These are phyloP conservation scores for Rhopilema esculentum DNA, from an alignment of 30 jellyfish, hydroid and myxozoan genomes.

Conservation along the genomic window DNA sequence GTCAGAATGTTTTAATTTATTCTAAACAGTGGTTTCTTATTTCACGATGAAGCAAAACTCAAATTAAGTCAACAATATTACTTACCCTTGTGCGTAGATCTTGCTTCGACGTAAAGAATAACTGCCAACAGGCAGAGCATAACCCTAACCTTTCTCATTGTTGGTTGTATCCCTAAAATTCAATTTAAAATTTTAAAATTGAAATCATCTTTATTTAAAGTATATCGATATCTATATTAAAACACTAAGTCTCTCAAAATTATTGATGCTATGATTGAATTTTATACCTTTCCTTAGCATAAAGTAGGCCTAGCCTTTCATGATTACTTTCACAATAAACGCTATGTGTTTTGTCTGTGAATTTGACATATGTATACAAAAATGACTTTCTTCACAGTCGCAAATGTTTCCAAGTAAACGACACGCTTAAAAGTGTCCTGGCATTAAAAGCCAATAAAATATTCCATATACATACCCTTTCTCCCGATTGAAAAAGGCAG, in stretches of 20 bases:
- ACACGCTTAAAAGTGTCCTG: neutral
- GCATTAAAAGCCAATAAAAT: neutral
- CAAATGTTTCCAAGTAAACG: neutral
- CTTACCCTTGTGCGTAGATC: conserved; percentile 68
- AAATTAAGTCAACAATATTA: neutral
- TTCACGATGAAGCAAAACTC: too few species aligned
- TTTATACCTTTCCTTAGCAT: too few species aligned
- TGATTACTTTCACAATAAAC: neutral
- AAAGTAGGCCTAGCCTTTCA: neutral
- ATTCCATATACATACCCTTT: neutral
- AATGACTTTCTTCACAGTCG: neutral
- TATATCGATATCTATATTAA: neutral
- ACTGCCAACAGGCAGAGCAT: conserved; percentile 82
- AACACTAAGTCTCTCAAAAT: too few species aligned
- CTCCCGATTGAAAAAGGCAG: conserved; percentile 22
- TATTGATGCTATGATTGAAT: too few species aligned
- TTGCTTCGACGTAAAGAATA: conserved; percentile 53
- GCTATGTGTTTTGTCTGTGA: neutral
- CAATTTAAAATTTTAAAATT: neutral
- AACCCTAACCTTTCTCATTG: conserved; percentile 67
- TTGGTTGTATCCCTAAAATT: conserved; percentile 45
- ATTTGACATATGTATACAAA: neutral
- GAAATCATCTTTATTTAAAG: neutral
- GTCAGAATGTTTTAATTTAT: too few species aligned
- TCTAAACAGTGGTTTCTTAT: too few species aligned